phyloP scores from a whole-genome alignment of 92 coral and sea anemone genomes.

The Zoanthus sansibaricus region DNA sequence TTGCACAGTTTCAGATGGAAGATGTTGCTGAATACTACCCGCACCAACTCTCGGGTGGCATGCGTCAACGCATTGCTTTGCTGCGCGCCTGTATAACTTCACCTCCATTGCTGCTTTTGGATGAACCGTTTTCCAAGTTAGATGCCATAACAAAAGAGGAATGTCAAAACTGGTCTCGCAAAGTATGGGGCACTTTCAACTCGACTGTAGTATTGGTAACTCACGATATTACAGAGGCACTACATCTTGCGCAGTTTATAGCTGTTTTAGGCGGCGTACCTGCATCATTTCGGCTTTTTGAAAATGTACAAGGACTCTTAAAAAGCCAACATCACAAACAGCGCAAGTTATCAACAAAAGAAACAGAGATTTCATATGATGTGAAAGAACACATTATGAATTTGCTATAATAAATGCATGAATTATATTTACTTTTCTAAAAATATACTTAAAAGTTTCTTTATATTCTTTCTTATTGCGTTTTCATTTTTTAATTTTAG shows the following conservation, averaged over 20 bases:
- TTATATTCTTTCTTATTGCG: too few relatives aligned
- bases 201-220: not conserved
- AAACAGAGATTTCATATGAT: too few relatives aligned
- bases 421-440: too few relatives aligned
- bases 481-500: too few relatives aligned
- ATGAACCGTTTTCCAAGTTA: not conserved
- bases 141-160: not conserved
- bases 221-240: not conserved
- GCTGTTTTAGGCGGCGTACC: not conserved
- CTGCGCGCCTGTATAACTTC: not conserved
- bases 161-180: not conserved
- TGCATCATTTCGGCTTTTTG: not conserved
- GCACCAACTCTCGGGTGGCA: not conserved
- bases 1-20: not conserved
- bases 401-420: too few relatives aligned
- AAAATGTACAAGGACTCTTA: not conserved
- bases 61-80: not conserved
- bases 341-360: too few relatives aligned
- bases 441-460: too few relatives aligned
- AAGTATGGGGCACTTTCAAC: not conserved
- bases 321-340: not conserved
- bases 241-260: not conserved
- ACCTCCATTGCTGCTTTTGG: not conserved
- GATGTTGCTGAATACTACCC: not conserved
- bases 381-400: too few relatives aligned